Base-by-base conservation (phyloP, 2,113 vertebrate species). In the Aleadryas rufinucha region DNA sequence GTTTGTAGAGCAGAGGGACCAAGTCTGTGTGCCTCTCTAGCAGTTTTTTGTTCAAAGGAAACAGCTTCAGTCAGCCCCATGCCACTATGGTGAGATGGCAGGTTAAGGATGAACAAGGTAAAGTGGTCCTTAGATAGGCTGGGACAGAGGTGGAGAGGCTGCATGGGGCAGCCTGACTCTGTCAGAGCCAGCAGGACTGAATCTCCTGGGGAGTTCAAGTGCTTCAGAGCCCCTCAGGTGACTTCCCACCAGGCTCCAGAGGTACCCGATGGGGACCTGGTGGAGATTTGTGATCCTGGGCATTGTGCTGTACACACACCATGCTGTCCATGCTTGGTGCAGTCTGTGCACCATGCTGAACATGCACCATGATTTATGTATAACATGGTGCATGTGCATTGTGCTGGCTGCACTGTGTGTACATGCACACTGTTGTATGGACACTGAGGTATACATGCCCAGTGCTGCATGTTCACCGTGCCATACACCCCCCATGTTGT, bases 401-500 rank as follows among this genome's bases (percentile, higher is more conserved):
- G 52, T 6, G 1, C 66, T 66, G 63, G 8, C 63, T 70, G 52
- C 54, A 11, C 44, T 28, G 17, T 60, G 54, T 17, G 45, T 14
- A 26, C 13, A 3, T 10, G 22, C 63, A 15, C 5, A 1, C 10
- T 59, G 9, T 35, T 66, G 39, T 39, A 9, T 2, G 14, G 12
- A 17, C 22, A 1, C 31, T 18, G 63, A 63, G 47, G n/a, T 84
- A 5, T 11, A 19, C 0, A 2, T 33, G 26, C 54, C 28, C 30
- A 4, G 28, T 14, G 49, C 42, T 81, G 59, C 19, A 3, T 9
- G 6, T 4, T 31, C 42, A 5, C 39, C 1, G 0, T 16, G 53
- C 2, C 33, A 27, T 2, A 11, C 44, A 16, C 6, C 13, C 8
- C 5, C 11, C 0, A 1, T 9, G 23, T 1, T 16, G n/a, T 19